These are phyloP conservation scores for Bombus balteatus DNA, from an alignment of 1,140 invertebrate genomes.

Conservation along the genomic window DNA sequence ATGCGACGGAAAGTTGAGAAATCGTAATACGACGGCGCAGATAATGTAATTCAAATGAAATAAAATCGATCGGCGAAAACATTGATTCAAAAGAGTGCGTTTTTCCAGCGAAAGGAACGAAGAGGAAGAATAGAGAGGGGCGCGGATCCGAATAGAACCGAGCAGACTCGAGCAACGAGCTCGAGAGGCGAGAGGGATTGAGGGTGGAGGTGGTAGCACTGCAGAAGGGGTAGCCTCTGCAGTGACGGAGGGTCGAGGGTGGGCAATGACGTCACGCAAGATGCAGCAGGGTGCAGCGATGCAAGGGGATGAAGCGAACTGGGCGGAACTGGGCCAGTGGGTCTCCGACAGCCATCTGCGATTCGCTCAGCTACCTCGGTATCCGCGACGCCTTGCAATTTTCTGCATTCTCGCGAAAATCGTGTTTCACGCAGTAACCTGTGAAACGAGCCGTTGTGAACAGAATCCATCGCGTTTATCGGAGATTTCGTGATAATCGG, in stretches of 20 bases:
- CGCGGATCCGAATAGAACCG: slow-evolving; percentile 38
- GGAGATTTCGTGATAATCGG: not conserved
- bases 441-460: not conserved
- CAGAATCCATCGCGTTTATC: not conserved
- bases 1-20: too few relatives aligned
- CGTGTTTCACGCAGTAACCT: not conserved
- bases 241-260: slow-evolving; percentile 65
- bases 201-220: slow-evolving; percentile 43
- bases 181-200: not conserved
- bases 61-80: not conserved
- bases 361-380: slow-evolving; percentile 66
- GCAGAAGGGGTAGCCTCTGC: slow-evolving; percentile 66
- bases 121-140: not conserved
- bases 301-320: slow-evolving; percentile 73
- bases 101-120: not conserved
- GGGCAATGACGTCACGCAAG: slow-evolving; percentile 73
- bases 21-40: too few relatives aligned
- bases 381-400: slow-evolving; percentile 34
- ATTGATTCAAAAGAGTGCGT: not conserved
- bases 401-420: slow-evolving; percentile 7
- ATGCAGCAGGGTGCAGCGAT: slow-evolving; percentile 72
- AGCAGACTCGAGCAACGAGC: slow-evolving; percentile 26
- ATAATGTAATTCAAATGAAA: too few relatives aligned
- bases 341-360: slow-evolving; percentile 77
- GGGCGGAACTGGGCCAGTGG: slow-evolving; percentile 79